A percentile compares a stretch with the other conserved stretches of the same genome.
These are phyloP conservation scores for Pteruthius melanotis DNA, from an alignment of 2,113 vertebrate species.

Conservation along the genomic window DNA sequence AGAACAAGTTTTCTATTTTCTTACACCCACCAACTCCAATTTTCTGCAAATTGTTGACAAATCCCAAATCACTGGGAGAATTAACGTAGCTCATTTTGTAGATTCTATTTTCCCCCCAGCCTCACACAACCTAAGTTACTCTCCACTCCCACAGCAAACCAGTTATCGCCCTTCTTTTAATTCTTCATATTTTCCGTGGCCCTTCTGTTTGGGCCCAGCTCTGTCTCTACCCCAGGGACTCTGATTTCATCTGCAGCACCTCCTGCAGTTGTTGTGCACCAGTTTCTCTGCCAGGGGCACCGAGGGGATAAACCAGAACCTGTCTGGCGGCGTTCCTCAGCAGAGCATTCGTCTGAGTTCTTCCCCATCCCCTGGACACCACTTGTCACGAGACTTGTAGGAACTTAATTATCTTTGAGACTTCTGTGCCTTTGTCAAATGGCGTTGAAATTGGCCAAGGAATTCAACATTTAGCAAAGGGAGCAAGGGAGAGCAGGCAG, in stretches of 20 bases:
- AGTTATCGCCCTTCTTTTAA: neutral
- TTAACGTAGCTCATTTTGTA: neutral
- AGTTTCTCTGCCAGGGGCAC: neutral
- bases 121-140: neutral
- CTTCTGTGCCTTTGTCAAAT: neutral
- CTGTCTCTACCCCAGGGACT: neutral
- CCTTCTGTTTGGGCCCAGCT: neutral
- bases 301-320: neutral
- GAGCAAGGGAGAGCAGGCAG: neutral
- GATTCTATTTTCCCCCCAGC: rapidly evolving
- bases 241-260: neutral
- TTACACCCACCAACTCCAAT: neutral
- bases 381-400: neutral
- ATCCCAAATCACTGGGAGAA: neutral
- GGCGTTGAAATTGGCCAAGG: neutral
- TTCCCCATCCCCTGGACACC: neutral
- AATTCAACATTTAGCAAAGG: neutral
- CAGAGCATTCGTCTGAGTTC: neutral
- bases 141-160: neutral
- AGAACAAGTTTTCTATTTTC: neutral
- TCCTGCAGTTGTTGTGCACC: neutral
- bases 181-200: neutral
- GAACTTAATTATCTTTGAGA: neutral
- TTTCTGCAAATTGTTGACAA: neutral
- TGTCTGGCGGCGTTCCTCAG: neutral